Conservation (phyloP, 1,140 invertebrate genomes). For the Drosophila triauraria region DNA sequence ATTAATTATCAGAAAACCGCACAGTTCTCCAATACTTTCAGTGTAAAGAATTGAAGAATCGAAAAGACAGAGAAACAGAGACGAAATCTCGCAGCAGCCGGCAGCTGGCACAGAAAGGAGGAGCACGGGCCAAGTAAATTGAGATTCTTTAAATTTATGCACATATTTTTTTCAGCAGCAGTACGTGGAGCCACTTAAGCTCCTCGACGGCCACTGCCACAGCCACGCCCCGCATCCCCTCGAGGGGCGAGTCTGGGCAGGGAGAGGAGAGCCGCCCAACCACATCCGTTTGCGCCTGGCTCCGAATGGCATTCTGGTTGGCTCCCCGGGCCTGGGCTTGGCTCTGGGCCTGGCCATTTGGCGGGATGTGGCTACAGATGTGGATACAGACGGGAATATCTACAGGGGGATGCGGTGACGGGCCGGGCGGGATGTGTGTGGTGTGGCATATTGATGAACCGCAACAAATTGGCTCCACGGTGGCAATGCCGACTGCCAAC, state of each 20-base stretch:
- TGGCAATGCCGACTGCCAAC: slow-evolving; percentile 41
- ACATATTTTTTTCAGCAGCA: slow-evolving; percentile 74
- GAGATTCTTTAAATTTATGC: slow-evolving; percentile 83
- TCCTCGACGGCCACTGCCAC: slow-evolving; percentile 39
- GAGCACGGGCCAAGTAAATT: slow-evolving; percentile 78
- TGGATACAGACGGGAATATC: slow-evolving; percentile 18
- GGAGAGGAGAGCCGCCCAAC: slow-evolving; percentile 33
- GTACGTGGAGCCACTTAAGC: slow-evolving; percentile 79
- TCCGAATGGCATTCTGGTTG: slow-evolving; percentile 64
- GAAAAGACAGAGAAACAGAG: slow-evolving; percentile 13
- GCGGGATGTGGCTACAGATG: slow-evolving; percentile 30
- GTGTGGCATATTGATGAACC: slow-evolving; percentile 81
- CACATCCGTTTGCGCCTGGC: slow-evolving; percentile 49
- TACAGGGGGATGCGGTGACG: slow-evolving; percentile 9
- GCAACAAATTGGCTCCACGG: slow-evolving; percentile 77
- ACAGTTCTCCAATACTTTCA: background rate
- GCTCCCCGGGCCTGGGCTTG: slow-evolving; percentile 27
- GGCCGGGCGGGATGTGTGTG: slow-evolving; percentile 45
- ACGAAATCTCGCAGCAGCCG: slow-evolving; percentile 45
- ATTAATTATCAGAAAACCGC: no score
- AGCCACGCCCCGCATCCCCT: background rate
- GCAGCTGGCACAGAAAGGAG: slow-evolving; percentile 64
- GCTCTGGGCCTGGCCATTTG: slow-evolving; percentile 16
- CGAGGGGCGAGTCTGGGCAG: background rate
- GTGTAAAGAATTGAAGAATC: slow-evolving; percentile 27